Base-by-base conservation (phyloP, 2,113 vertebrate species). In the Marcusenius ussheri region DNA sequence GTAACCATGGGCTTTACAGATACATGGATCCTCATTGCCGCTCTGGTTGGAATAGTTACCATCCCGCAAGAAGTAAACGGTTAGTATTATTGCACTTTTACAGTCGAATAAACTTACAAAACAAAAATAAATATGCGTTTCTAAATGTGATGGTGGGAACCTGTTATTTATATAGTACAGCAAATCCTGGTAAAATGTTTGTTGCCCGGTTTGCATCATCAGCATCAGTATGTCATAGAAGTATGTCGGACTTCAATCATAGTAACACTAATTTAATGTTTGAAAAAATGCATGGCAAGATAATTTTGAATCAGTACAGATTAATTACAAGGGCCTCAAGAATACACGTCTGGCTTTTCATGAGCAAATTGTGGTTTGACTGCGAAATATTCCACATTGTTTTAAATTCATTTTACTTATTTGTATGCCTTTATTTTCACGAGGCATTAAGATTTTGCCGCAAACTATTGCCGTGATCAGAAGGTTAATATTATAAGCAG, bases 51-150 rank as follows among this genome's bases (percentile, higher is more conserved):
- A 92, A 92, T 95, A 27, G 91, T 95, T 88, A 11, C 83, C 2
- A 50, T 89, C 91, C 91, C 94, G 90, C 74, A 7, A 3, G 93
- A 21, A 91, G 92, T 92, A 19, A 91, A 96, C 93, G 97, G 97
- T 97, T 88, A 93, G 96, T 95, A 86, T 91, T 91, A 21, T 31
- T 66, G 45, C 19, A 58, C 53, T 42, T 80, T 80, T 80, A 42
- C 74, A 35, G 35, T 42, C 17, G 13, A 80, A 42, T 80, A 42
- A 80, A 77, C 13, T 39, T 35, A 42, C 5, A 77, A 39, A 77
- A 39, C 70, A 77, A 19, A 42, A 77, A 77, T 77, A 77, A 35
- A 74, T 3, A 77, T 77, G 27, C 66, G 15, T 42, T 42, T 42
- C 13, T 80, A 80, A 42, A 80, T 80, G 31, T 42, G 35, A 42